Evolutionary conservation across 2,888 invertebrate genomes (phyloP), one percentile per base, ranked within the genome.

Genomic region (Epinotia nisella): DNA sequence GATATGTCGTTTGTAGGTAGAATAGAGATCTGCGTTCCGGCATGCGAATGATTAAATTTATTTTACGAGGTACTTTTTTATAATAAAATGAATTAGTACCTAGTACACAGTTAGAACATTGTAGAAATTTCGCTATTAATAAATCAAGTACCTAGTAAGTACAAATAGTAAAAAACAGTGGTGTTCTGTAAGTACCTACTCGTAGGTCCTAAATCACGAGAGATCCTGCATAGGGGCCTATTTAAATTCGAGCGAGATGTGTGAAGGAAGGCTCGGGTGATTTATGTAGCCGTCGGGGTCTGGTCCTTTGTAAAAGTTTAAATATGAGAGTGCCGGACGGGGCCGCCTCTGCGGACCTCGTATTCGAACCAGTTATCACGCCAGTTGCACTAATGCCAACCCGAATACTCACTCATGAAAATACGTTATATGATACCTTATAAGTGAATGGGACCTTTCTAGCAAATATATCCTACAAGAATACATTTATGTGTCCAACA

Each of bases 191-290:
- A 87, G 85, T n/a, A n/a, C n/a, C n/a, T n/a, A n/a, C n/a, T n/a
- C n/a, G n/a, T 85, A 85, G 82, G 79, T 80, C 79, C 82, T 89
- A 90, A 90, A 90, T 89, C 89, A 90, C 81, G 78, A 80, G 81
- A 87, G 87, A 89, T 87, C 87, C 86, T 85, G 85, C 87, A 85
- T 84, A 83, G 86, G 83, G 85, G 83, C 84, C 89, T 88, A 90
- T 91, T 91, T 90, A 91, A 92, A 91, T 91, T 91, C 88, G 82
- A 84, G 85, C 84, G 85, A 87, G 88, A 90, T 85, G 86, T 90
- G 90, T 89, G 87, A 90, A 90, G 85, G 87, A 90, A 89, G 87
- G 87, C 81, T 83, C 76, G 78, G 78, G 85, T 90, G 90, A 92
- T 91, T 92, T 90, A 92, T 91, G 86, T 83, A 80, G 84, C 85